Evolutionary conservation across 2,797 vertebrate genomes (phyloP).

Genomic region (Cygnus olor): DNA sequence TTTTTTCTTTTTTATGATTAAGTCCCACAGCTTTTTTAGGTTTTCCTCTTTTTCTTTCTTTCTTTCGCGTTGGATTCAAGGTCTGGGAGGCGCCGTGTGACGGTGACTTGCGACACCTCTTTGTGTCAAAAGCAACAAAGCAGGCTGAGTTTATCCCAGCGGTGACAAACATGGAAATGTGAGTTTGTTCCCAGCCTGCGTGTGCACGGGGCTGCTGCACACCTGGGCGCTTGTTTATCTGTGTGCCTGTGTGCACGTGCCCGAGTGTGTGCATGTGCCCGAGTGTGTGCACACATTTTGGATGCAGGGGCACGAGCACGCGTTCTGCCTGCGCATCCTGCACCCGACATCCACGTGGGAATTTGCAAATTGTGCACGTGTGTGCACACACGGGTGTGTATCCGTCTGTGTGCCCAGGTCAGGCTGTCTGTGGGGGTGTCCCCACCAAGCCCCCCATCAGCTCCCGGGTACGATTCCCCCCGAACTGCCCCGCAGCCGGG

Average conservation of each 20-base stretch:
- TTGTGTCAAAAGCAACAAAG: neutral
- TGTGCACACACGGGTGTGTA: no score
- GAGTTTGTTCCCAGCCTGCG: accelerated
- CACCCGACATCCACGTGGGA: no score
- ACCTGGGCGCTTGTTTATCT: accelerated
- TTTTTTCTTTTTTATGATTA: neutral
- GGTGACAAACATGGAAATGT: neutral
- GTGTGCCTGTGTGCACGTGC: accelerated
- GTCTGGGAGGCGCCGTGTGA: neutral
- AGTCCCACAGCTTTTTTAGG: neutral
- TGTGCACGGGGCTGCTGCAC: neutral
- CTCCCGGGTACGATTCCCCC: no score
- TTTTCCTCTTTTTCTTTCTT: neutral
- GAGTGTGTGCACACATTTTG: accelerated
- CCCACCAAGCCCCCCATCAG: no score
- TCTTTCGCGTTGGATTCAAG: neutral
- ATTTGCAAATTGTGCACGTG: no score
- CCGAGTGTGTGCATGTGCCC: accelerated
- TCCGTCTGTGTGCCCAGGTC: no score
- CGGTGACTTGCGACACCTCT: accelerated
- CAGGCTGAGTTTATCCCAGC: neutral
- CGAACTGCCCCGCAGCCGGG: no score
- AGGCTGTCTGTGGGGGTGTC: no score
- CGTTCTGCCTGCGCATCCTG: no score
- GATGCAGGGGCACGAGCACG: neutral